These are phyloP conservation scores for Calcarius lapponicus DNA, from an alignment of 2,797 vertebrate species.

Conservation along the genomic window DNA sequence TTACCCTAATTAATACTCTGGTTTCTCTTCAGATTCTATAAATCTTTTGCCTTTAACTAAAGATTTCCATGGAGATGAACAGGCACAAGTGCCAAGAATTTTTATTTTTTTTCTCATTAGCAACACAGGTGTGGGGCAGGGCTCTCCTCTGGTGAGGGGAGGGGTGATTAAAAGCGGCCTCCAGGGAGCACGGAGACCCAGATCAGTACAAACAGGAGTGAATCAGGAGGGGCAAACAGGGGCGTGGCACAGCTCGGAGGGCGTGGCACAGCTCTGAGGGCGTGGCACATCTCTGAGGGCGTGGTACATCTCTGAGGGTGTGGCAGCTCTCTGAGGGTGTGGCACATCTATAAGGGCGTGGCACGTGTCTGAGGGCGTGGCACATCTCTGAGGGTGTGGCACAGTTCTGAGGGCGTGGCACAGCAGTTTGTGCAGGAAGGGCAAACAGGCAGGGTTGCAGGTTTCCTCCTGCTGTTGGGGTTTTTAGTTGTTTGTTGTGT, in stretches of 20 bases:
- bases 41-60: no score
- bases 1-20: not conserved
- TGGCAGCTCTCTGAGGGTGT: no score
- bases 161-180: not conserved
- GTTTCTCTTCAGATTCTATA: not conserved
- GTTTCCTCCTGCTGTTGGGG: not conserved
- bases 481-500: not conserved
- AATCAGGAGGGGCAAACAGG: not conserved
- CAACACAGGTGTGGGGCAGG: not conserved
- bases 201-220: fast-evolving
- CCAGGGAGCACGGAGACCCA: not conserved
- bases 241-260: no score
- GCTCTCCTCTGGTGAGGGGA: not conserved
- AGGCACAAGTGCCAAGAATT: not conserved
- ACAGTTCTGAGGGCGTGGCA: no score
- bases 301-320: no score
- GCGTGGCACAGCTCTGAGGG: no score
- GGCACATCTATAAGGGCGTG: no score
- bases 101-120: not conserved
- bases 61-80: no score
- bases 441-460: not conserved
- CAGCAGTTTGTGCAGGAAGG: not conserved
- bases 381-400: no score
- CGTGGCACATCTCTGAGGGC: no score
- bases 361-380: no score